Evolutionary conservation across 2,113 vertebrate species (phyloP).

Genomic region (Caracal caracal): DNA sequence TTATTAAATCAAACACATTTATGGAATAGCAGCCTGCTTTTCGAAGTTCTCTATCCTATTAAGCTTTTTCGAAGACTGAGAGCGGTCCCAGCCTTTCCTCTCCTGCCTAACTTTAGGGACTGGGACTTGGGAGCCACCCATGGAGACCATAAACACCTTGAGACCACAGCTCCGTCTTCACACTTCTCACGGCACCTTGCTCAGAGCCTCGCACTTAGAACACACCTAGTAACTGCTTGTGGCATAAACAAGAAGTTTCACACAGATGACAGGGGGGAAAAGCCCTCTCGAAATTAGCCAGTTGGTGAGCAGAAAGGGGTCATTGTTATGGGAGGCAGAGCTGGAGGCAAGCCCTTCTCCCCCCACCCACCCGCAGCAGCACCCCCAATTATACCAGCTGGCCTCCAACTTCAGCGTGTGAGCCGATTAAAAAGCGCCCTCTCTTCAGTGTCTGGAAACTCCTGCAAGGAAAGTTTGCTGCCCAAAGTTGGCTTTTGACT

Average conservation of each 20-base stretch:
- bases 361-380: background rate
- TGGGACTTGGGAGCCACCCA: slow-evolving; percentile 64
- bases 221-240: slow-evolving; percentile 70
- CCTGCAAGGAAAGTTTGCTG: slow-evolving; percentile 77
- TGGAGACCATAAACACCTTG: slow-evolving; percentile 72
- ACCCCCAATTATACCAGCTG: slow-evolving; percentile 73
- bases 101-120: background rate
- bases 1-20: slow-evolving; percentile 52
- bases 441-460: slow-evolving; percentile 77
- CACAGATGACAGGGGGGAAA: background rate
- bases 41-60: background rate
- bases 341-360: slow-evolving; percentile 56
- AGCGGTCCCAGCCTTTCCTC: background rate
- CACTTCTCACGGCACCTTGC: slow-evolving; percentile 55
- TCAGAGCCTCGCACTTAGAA: slow-evolving; percentile 28
- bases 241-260: slow-evolving; percentile 72
- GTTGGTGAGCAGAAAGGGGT: slow-evolving; percentile 66
- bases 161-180: slow-evolving; percentile 19
- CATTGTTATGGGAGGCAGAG: slow-evolving; percentile 71
- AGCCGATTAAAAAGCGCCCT: slow-evolving; percentile 61
- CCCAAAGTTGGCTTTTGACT: slow-evolving; percentile 71
- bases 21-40: background rate
- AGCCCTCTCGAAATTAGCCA: slow-evolving; percentile 52
- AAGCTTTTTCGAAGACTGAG: background rate
- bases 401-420: slow-evolving; percentile 63